Evolutionary conservation across 2,888 invertebrate species (phyloP), one percentile per base, ranked within the genome.

Genomic region (Orchestes rusci): DNA sequence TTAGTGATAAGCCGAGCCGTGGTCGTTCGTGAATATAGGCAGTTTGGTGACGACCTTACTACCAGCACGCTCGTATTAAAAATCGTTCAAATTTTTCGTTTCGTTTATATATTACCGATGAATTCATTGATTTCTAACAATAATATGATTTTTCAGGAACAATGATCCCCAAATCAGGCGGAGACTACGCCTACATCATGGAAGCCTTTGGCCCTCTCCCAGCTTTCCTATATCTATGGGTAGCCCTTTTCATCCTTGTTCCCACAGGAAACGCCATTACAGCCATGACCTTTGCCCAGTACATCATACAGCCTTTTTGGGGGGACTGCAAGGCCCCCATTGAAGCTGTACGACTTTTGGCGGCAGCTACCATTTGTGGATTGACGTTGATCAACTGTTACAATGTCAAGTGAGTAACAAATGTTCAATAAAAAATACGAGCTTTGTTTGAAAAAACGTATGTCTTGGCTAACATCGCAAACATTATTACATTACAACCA

Each of bases 221-320:
- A 15, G 89, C 95, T 0, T 97, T 97, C 66, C 72, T 99, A 7
- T 96, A 92, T 64, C 73, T 97, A 10, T 97, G 97, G 96, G 92
- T 92, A 64, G 93, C 95, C 10, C 71, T 95, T 52, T 81, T 96
- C 59, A 81, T 57, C 66, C 68, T 65, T 67, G 92, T 93, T 50
- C 96, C 96, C 10, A 91, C 92, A 38, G 91, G 92, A 23, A 94
- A 94, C 70, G 95, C 96, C n/a, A 93, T 95, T 38, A 92, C 92
- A 80, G 85, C 88, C 2, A 70, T 96, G 53, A 95, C 95, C n/a
- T 94, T 96, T 70, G 89, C 95, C 16, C 88, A 87, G 58, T 96
- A 96, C 64, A 80, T 92, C 10, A 72, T 95, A 39, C 83, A 92
- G 58, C 94, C 94, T 1, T 82, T 94, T 59, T 93, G 89, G 64